Base-by-base conservation (phyloP, 1,140 invertebrate species). In the Heliconius hermathena region DNA sequence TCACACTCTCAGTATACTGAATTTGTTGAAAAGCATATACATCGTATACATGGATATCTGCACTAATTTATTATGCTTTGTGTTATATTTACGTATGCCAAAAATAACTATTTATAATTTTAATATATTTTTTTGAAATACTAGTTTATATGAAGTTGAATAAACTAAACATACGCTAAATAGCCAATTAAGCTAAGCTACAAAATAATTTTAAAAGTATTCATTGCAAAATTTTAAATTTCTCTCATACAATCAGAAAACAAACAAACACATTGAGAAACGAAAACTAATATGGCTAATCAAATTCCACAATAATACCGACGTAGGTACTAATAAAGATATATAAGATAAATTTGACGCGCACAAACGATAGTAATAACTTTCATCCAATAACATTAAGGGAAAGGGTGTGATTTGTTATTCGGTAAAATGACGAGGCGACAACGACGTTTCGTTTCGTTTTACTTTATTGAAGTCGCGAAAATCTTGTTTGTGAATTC, bases 361-460 rank as follows among this genome's bases (percentile, higher is more conserved):
- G 4, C 22, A 81, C 71, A 81, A 80, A 81, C 80, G 77, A 74
- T 73, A 22, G 82, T 82, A 82, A 82, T 83, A 83, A 82, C 74
- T 84, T 80, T 75, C 36, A 73, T 82, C 84, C 84, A 87, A 87
- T 89, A 87, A 88, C 85, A 85, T 88, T 86, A 86, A 87, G 84
- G 86, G 86, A 36, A 88, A 88, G 85, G 88, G 83, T 89, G 78
- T 84, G 85, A 88, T 89, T 88, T 88, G 82, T 89, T 83, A 86
- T 81, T 74, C 57, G 74, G 76, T 77, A 80, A 84, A 77, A 72
- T 79, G 77, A 83, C 81, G 82, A 80, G 78, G 78, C 74, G 79
- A 77, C 71, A 81, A 76, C 81, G 78, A 81, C 54, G 71, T 49
- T 73, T 36, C 33, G 6, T 70, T 84, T 83, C 81, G 54, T 85